Conservation (phyloP, 2,113 vertebrate species). For the Oreotragus oreotragus region DNA sequence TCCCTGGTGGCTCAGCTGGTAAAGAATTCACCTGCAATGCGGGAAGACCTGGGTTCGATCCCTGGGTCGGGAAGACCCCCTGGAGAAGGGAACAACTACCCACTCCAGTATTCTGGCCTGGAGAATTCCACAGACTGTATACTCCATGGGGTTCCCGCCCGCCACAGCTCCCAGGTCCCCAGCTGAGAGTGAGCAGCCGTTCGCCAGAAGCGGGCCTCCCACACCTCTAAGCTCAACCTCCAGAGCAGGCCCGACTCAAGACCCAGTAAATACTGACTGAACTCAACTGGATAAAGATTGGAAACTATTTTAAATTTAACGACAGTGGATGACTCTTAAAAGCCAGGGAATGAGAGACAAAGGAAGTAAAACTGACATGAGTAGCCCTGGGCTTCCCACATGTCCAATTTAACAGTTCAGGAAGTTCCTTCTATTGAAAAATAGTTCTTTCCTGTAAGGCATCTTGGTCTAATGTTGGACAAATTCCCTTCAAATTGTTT, state of each 20-base stretch:
- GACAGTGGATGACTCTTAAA: neutral
- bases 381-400: neutral
- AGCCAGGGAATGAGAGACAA: neutral
- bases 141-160: neutral
- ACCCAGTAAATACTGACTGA: neutral
- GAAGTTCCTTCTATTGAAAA: neutral
- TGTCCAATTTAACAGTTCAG: neutral
- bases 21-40: neutral
- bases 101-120: neutral
- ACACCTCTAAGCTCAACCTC: neutral
- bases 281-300: too few species aligned
- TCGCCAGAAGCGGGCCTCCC: neutral
- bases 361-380: neutral
- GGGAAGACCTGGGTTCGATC: accelerated
- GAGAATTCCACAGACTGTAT: neutral
- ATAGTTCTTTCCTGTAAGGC: neutral
- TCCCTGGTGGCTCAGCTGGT: neutral
- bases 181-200: neutral
- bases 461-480: neutral
- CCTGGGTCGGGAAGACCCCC: neutral
- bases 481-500: neutral
- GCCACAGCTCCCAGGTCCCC: neutral
- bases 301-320: neutral
- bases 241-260: neutral
- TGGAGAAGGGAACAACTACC: neutral